Evolutionary conservation across 2,888 invertebrate genomes (phyloP), one percentile per base, ranked within the genome.

Genomic region (Scrobipalpa costella): DNA sequence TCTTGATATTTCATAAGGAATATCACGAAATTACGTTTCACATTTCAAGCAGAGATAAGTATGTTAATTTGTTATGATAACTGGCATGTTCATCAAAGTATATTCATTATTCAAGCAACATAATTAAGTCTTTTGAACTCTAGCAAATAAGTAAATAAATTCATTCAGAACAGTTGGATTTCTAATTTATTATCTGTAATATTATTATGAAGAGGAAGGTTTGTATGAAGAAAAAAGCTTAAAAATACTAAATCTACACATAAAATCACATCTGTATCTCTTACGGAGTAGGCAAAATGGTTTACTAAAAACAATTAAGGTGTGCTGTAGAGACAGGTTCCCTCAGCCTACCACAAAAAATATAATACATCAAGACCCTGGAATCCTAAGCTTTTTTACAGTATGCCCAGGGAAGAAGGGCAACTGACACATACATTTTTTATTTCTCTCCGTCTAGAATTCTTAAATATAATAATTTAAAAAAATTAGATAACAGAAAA

Each of bases 81-180:
- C 33, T 27, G 15, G 15, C 9, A 15, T 34, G 11, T 17, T 7
- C 55, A 34, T 55, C 7, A 55, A 55, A n/a, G 34, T 33, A 15
- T n/a, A 55, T 33, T 15, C 11, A 55, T 7, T n/a, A 55, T 33
- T 15, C 11, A 55, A 34, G 55, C 27, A 27, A 8, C 7, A 9
- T 34, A 55, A 55, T 55, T 9, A 55, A 27, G 34, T 15, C 33
- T 15, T n/a, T 55, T 55, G 8, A 55, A 55, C 27, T 33, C 33
- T 15, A 1, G 34, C 7, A 34, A n/a, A 27, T 33, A 34, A 27
- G 55, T 55, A 55, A 55, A 55, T 34, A 55, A 55, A 55, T 15
- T n/a, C 34, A 55, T 55, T 55, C 8, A 55, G 27, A 33, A 9
- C 55, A 55, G 11, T 1, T 55, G 27, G 55, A 55, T 34, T 55